These are phyloP conservation scores for Ochropacha duplaris DNA, from an alignment of 2,888 invertebrate species.

Conservation along the genomic window DNA sequence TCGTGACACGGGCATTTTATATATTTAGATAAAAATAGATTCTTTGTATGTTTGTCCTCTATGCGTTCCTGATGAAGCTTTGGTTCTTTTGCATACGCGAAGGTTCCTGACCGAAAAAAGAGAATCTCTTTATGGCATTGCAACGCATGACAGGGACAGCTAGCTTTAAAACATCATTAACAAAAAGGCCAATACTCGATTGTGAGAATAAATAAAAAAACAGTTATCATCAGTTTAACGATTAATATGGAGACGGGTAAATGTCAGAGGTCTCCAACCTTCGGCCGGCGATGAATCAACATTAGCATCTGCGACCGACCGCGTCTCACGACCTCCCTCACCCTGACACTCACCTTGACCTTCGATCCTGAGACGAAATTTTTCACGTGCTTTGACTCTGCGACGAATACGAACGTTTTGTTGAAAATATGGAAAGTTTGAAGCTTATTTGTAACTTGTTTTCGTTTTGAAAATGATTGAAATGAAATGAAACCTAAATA, in stretches of 20 bases:
- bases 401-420: neutral
- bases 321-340: conserved; percentile 65
- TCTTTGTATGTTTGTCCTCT: too few relatives aligned
- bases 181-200: conserved; percentile 1
- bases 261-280: conserved; percentile 72
- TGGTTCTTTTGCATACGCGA: too few relatives aligned
- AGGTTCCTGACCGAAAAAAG: too few relatives aligned
- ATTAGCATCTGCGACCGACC: conserved; percentile 39
- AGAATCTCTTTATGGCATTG: too few relatives aligned
- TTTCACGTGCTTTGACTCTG: conserved; percentile 22
- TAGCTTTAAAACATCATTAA: neutral
- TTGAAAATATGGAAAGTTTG: neutral
- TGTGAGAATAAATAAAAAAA: conserved; percentile 6
- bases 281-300: conserved; percentile 60
- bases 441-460: neutral
- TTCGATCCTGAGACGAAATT: conserved; percentile 20
- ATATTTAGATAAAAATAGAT: too few relatives aligned
- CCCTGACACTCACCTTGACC: conserved; percentile 37
- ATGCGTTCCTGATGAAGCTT: too few relatives aligned
- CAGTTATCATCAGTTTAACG: conserved; percentile 17
- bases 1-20: too few relatives aligned
- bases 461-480: too few relatives aligned
- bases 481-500: too few relatives aligned
- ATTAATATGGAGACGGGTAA: conserved; percentile 32
- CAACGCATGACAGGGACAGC: too few relatives aligned